These are phyloP conservation scores for Ancistrus triradiatus DNA, from an alignment of 2,113 vertebrate species.

Conservation along the genomic window DNA sequence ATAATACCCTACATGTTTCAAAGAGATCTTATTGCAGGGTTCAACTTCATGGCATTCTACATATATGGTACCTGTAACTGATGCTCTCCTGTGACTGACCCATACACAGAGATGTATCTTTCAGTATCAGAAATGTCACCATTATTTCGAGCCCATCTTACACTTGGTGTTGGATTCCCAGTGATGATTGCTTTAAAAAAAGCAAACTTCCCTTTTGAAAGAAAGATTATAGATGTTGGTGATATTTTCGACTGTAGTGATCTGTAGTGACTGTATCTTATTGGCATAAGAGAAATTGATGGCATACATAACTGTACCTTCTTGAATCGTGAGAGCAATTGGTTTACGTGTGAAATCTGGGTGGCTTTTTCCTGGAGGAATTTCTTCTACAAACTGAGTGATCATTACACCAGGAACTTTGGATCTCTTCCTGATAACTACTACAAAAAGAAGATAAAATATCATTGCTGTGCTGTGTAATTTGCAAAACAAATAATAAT, in stretches of 20 bases:
- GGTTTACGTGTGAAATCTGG: slow-evolving; percentile 82
- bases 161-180: slow-evolving; percentile 73
- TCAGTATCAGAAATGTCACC: slow-evolving; percentile 61
- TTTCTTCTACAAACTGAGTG: slow-evolving; percentile 71
- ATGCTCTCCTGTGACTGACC: slow-evolving; percentile 60
- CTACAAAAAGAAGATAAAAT: slow-evolving; percentile 38
- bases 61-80: slow-evolving; percentile 71
- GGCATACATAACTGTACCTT: slow-evolving; percentile 63
- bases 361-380: slow-evolving; percentile 70
- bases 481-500: not conserved
- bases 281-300: not conserved
- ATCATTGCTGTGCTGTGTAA: not conserved
- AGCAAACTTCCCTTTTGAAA: slow-evolving; percentile 73
- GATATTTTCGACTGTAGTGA: not conserved
- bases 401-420: slow-evolving; percentile 72
- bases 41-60: too few species aligned
- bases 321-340: slow-evolving; percentile 74
- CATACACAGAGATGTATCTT: slow-evolving; percentile 55
- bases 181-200: slow-evolving; percentile 74
- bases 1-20: too few species aligned
- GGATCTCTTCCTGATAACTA: slow-evolving; percentile 69
- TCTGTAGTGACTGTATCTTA: too few species aligned
- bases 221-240: not conserved
- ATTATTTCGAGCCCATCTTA: slow-evolving; percentile 69
- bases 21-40: too few species aligned